Percentiles rank a stretch among this genome's conserved stretches.
These are phyloP conservation scores for Leucosticte australis DNA, from an alignment of 2,113 vertebrate species.

Conservation along the genomic window DNA sequence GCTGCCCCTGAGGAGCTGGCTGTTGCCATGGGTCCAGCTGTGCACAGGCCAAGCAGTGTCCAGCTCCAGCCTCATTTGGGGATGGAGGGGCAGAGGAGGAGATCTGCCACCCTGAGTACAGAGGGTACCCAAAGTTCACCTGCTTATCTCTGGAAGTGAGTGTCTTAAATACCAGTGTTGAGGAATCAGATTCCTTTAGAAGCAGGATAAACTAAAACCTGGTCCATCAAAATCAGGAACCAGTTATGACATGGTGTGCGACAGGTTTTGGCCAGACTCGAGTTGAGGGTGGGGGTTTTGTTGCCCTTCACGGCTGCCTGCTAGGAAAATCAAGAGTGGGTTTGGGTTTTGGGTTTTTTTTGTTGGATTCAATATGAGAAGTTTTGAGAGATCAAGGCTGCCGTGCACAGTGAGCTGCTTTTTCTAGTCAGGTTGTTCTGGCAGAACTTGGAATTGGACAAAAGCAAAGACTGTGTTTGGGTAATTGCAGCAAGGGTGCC, in stretches of 20 bases:
- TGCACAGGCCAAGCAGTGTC: fast-evolving
- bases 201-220: fast-evolving
- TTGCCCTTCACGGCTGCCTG: fast-evolving
- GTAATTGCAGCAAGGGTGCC: fast-evolving
- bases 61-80: no score
- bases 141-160: not conserved
- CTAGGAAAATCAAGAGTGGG: fast-evolving
- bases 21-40: no score
- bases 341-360: no score
- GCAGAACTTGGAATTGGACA: fast-evolving
- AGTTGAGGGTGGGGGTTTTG: fast-evolving
- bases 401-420: fast-evolving
- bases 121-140: no score
- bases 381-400: fast-evolving
- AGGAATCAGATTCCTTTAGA: fast-evolving
- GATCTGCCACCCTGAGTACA: fast-evolving
- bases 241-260: fast-evolving
- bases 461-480: not conserved
- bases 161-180: fast-evolving
- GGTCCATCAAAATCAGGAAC: fast-evolving
- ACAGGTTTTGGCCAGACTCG: no score
- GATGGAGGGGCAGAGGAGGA: no score
- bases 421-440: not conserved
- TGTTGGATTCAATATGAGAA: fast-evolving
- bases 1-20: not conserved